Base-by-base conservation (phyloP, 2,797 vertebrate genomes). In the Melanotaenia parkinsoni region DNA sequence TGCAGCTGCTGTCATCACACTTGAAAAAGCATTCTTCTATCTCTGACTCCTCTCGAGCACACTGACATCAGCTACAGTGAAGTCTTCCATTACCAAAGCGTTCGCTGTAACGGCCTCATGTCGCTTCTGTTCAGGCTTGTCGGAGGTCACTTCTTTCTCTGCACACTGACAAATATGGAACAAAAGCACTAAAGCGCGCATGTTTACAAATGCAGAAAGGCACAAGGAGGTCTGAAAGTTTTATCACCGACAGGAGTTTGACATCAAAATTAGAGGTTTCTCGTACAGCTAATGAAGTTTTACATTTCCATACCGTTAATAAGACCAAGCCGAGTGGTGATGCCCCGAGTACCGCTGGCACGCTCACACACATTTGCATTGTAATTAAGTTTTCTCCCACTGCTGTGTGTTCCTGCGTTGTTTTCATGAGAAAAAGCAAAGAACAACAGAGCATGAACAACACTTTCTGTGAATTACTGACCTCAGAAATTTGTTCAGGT, bases 401-500 rank as follows among this genome's bases (percentile, higher is more conserved):
- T 50, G 38, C 37, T 40, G 38, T 14, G 5, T 16, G 38, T 40
- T 40, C 3, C n/a, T 10, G 22, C 8, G 40, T 38, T 32, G 63
- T 32, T 14, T 24, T 64, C 18, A 54, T n/a, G 13, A 40, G 54
- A n/a, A 45, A 24, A 4, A n/a, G 33, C 12, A 10, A 30, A 30
- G 30, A 30, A 37, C 30, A 7, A n/a, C 30, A 35, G 33, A 6
- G 14, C 3, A 30, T 7, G 32, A 32, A 58, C 9, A 14, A 7
- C 18, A 3, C 24, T 40, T 67, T 4, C 32, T 40, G 4, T 13
- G 13, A 67, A 78, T 35, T 43, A 71, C 84, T 0, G 76, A 99
- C 98, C 98, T 97, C 78, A 99, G 94, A 90, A 99, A 99, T 80
- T 98, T 99, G 90, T 99, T 99, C 83, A 99, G 96, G 90, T 99